These are phyloP conservation scores for Drosophila falleni DNA, from an alignment of 2,888 invertebrate genomes.

Conservation along the genomic window DNA sequence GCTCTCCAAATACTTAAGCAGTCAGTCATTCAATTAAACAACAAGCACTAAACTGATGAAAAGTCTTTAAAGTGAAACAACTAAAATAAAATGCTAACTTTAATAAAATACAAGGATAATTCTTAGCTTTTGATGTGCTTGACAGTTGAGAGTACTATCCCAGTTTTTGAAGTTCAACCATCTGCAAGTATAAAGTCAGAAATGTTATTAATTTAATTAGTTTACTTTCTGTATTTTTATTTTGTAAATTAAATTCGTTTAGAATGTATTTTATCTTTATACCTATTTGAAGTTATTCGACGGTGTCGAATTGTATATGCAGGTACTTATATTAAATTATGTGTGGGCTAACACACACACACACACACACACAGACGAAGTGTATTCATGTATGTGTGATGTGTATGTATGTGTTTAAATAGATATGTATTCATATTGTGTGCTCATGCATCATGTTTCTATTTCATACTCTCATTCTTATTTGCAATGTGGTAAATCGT, in stretches of 20 bases:
- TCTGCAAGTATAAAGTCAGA: neutral
- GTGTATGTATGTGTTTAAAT: slow-evolving; percentile 1
- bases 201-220: slow-evolving; percentile 15
- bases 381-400: neutral
- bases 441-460: slow-evolving; percentile 47
- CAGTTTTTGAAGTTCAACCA: neutral
- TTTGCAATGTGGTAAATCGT: slow-evolving; percentile 32
- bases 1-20: neutral
- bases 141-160: neutral
- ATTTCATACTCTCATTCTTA: slow-evolving; percentile 38
- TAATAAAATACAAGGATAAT: neutral
- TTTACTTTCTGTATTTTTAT: neutral
- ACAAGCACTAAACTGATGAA: neutral
- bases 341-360: slow-evolving; percentile 21
- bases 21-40: slow-evolving; percentile 10
- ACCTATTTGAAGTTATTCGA: slow-evolving; percentile 21
- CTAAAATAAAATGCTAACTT: neutral
- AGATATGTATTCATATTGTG: slow-evolving; percentile 36
- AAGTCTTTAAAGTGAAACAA: neutral
- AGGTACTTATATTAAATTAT: slow-evolving; percentile 22
- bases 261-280: slow-evolving; percentile 20
- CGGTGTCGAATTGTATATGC: slow-evolving; percentile 15
- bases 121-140: neutral
- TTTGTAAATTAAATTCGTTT: slow-evolving; percentile 8
- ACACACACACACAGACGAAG: neutral